Conservation (phyloP, 2,113 vertebrate species). For the Pristiophorus japonicus region DNA sequence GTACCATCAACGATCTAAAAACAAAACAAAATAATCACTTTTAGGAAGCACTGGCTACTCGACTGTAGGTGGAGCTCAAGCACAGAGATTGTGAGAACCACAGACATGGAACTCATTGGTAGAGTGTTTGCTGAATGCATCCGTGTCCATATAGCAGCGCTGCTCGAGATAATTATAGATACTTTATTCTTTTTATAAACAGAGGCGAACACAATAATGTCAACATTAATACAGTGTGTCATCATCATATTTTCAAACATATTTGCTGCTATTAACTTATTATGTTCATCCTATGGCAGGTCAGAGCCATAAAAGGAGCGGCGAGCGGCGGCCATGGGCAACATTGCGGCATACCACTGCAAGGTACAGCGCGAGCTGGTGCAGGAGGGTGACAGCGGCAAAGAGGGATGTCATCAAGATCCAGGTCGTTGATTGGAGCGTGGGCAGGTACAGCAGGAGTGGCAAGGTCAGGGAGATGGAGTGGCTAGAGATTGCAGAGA, state of each 20-base stretch:
- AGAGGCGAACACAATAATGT: background rate
- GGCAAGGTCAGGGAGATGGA: no score
- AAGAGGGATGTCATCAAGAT: no score
- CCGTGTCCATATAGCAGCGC: background rate
- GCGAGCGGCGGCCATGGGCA: no score
- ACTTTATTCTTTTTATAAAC: background rate
- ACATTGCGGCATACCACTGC: no score
- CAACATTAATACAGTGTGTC: background rate
- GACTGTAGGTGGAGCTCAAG: background rate
- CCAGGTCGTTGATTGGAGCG: no score
- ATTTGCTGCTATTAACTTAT: background rate
- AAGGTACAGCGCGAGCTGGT: no score
- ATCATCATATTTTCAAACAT: background rate
- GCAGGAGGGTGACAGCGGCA: no score
- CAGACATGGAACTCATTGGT: background rate
- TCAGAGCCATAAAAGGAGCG: no score
- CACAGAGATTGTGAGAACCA: background rate
- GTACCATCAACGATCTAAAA: background rate
- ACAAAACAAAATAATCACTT: background rate
- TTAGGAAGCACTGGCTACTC: background rate
- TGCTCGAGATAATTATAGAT: background rate
- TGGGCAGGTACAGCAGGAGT: no score
- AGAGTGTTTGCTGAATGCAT: background rate
- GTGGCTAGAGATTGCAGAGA: no score
- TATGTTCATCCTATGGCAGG: background rate